Evolutionary conservation across 23 tunicate species (phyloP), one percentile per base, ranked within the genome.

Genomic region (Ascidia mentula): DNA sequence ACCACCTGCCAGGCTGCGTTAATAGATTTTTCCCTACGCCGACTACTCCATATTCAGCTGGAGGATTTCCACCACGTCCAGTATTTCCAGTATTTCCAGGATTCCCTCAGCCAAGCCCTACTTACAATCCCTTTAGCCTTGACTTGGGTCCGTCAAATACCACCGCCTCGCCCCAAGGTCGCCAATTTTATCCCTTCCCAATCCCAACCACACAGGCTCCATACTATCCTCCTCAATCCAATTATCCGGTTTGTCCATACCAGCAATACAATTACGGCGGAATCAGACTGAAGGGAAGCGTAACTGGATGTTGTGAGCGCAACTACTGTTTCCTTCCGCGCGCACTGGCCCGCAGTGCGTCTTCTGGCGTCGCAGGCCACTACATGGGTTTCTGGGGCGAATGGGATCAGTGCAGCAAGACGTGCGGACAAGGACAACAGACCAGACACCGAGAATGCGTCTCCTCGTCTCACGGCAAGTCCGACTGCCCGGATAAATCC

Each of bases 271-370:
- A 26, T 20, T 26, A 26, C 4, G 28, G 24, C 4, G 65, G 65
- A 53, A 28, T 36, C 1, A 26, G 28, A 20, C 74, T 70, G 6
- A 20, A 33, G 35, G 74, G 74, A 20, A 26, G 38, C 37, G 31
- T 70, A 20, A 30, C 24, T 22, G 74, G 74, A 26, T 70, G 74
- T 36, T 70, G 74, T 70, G 74, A 70, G 38, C 74, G 38, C 7
- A 26, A 70, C 32, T 70, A 32, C 37, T 70, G 74, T 34, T 70
- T 30, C 35, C 18, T 70, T 6, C 74, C 74, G 1, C 74, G 74
- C 34, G 38, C 74, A 6, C 6, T 70, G 32, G 74, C 65, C 65
- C 7, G 65, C 22, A 53, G 65, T 53, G 15, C 53, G 15, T 42
- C 12, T 42, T 12, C 53, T 45, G 60, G 60, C 18, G 18, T 18